Percentiles rank a stretch among this genome's conserved stretches.
Evolutionary conservation across 1,140 invertebrate species (phyloP).

Genomic region (Drosophila ficusphila): DNA sequence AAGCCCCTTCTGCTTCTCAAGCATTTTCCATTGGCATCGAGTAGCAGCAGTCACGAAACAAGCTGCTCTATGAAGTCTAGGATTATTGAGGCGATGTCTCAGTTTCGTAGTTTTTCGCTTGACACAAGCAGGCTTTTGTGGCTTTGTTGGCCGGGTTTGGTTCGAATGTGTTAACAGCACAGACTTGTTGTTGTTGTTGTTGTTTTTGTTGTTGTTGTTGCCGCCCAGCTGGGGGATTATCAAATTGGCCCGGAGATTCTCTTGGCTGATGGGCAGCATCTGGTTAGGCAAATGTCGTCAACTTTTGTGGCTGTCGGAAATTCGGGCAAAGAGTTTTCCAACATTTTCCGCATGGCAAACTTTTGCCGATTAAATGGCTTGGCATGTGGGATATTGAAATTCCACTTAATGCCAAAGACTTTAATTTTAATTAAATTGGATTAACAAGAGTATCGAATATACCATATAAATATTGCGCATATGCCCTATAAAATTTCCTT

Average conservation of each 20-base stretch:
- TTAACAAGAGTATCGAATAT: no score
- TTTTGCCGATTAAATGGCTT: slow-evolving; percentile 8
- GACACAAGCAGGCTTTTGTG: slow-evolving; percentile 29
- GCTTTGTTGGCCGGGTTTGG: slow-evolving; percentile 7
- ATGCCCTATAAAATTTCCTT: neutral
- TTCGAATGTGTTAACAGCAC: slow-evolving; percentile 30
- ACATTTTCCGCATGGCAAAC: slow-evolving; percentile 21
- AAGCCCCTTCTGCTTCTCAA: slow-evolving; percentile 4
- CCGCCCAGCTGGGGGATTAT: slow-evolving; percentile 25
- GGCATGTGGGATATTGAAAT: slow-evolving; percentile 16
- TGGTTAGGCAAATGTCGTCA: slow-evolving; percentile 44
- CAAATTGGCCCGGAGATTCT: slow-evolving; percentile 41
- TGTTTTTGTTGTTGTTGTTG: no score
- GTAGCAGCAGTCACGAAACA: slow-evolving; percentile 44
- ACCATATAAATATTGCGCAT: neutral
- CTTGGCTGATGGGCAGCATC: slow-evolving; percentile 45
- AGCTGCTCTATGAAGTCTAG: slow-evolving; percentile 35
- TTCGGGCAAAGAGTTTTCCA: slow-evolving; percentile 16
- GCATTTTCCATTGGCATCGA: slow-evolving; percentile 30
- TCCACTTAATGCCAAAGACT: slow-evolving; percentile 11
- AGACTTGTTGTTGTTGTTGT: no score
- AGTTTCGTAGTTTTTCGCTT: slow-evolving; percentile 41
- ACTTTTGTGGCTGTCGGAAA: slow-evolving; percentile 40
- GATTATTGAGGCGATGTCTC: slow-evolving; percentile 47
- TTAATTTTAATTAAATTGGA: slow-evolving; percentile 26